phyloP scores from a whole-genome alignment of 2,113 vertebrate species.

The Piprites chloris region DNA sequence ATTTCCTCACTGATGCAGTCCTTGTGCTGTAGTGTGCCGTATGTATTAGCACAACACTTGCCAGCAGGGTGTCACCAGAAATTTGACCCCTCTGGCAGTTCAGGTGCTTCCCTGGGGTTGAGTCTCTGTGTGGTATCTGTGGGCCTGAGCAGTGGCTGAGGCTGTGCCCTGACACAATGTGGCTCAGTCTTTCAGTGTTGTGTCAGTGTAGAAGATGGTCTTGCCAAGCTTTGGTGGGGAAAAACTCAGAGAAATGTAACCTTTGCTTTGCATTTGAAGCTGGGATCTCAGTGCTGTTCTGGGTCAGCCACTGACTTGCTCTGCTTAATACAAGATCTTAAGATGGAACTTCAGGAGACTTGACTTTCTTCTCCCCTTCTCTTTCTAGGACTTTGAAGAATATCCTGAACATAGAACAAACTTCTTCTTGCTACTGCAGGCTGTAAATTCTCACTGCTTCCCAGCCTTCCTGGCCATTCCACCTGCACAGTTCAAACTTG shows the following conservation, averaged over 20 bases:
- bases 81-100: neutral
- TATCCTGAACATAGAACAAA: conserved; percentile 98
- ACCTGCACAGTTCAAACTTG: conserved; percentile 97
- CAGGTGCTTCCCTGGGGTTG: neutral
- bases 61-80: neutral
- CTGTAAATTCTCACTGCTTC: conserved; percentile 98
- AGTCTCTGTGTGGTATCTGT: neutral
- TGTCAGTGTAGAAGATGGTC: neutral
- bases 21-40: neutral
- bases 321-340: neutral
- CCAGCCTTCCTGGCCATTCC: conserved; percentile 98
- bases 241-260: neutral
- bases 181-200: neutral
- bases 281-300: neutral
- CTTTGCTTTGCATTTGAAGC: neutral
- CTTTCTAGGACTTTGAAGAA: conserved; percentile 92
- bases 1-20: neutral
- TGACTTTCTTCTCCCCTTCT: fast-evolving
- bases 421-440: conserved; percentile 97
- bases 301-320: neutral
- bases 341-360: neutral
- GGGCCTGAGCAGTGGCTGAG: neutral
- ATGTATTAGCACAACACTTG: neutral
- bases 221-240: neutral
- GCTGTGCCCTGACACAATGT: neutral